These are phyloP conservation scores for Melanogrammus aeglefinus DNA, from an alignment of 2,797 vertebrate species.

Conservation along the genomic window DNA sequence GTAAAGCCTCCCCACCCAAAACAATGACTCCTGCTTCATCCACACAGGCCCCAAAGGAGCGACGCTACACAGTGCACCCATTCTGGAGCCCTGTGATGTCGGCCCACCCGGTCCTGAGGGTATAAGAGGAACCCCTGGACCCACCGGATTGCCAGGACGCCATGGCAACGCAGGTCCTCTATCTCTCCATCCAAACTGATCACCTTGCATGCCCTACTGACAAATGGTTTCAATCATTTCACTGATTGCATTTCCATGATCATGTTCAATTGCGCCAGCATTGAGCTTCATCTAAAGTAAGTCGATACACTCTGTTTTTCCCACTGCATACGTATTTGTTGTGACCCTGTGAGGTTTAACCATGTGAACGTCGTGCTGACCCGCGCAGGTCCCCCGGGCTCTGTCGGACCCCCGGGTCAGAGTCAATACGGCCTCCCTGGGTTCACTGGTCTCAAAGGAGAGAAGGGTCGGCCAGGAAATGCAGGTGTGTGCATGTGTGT, in stretches of 20 bases:
- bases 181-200: not conserved
- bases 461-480: conserved; percentile 77
- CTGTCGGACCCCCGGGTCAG: conserved; percentile 51
- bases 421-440: conserved; percentile 77
- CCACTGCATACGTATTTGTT: not conserved
- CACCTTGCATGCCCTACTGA: not conserved
- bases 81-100: conserved; percentile 69
- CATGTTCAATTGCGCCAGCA: not conserved
- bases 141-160: conserved; percentile 41
- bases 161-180: conserved; percentile 48
- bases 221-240: not conserved
- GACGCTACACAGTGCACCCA: conserved; percentile 9
- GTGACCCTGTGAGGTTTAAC: not conserved
- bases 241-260: not conserved
- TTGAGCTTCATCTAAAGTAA: not conserved
- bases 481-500: conserved; percentile 69
- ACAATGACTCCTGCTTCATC: not conserved
- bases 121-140: conserved; percentile 61
- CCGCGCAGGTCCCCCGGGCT: conserved; percentile 45
- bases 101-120: conserved; percentile 77
- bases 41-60: conserved; percentile 53
- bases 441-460: conserved; percentile 83
- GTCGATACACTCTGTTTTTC: not conserved
- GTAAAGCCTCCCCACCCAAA: not conserved
- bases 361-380: not conserved